Evolutionary conservation across 1,140 invertebrate species (phyloP).

Genomic region (Archegozetes longisetosus): DNA sequence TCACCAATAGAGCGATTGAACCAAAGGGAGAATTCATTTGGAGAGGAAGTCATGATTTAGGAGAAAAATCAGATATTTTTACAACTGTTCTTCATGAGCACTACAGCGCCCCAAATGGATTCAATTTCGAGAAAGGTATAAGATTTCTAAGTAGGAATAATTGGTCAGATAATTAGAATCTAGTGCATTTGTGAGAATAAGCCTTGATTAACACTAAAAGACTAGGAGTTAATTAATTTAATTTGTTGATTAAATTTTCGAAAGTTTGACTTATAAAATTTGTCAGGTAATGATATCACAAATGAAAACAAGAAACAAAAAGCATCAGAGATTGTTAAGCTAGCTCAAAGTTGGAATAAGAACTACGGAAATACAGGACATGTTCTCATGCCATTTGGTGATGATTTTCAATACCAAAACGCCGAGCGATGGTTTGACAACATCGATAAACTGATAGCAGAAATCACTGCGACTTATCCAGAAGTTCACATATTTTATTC

Average conservation of each 20-base stretch:
- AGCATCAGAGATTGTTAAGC: not conserved
- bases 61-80: constrained; percentile 1
- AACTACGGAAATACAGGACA: constrained; percentile 5
- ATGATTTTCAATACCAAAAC: constrained; percentile 7
- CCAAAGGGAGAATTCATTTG: constrained; percentile 4
- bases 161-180: too few relatives aligned
- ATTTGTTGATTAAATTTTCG: not conserved
- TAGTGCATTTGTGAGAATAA: too few relatives aligned
- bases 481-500: constrained; percentile 52
- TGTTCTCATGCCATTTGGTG: constrained; percentile 10
- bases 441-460: constrained; percentile 61
- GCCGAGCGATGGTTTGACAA: constrained; percentile 69
- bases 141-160: too few relatives aligned
- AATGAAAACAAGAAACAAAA: constrained; percentile 7
- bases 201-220: too few relatives aligned
- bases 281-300: constrained; percentile 6
- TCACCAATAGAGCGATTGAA: not conserved
- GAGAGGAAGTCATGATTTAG: not conserved
- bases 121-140: constrained; percentile 10
- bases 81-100: constrained; percentile 1
- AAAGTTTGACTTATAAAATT: not conserved
- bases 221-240: too few relatives aligned
- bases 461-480: constrained; percentile 29
- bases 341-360: not conserved
- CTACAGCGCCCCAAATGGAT: constrained; percentile 11